These are phyloP conservation scores for Enteromius paludinosus DNA, from an alignment of 2,797 vertebrate genomes.

Conservation along the genomic window DNA sequence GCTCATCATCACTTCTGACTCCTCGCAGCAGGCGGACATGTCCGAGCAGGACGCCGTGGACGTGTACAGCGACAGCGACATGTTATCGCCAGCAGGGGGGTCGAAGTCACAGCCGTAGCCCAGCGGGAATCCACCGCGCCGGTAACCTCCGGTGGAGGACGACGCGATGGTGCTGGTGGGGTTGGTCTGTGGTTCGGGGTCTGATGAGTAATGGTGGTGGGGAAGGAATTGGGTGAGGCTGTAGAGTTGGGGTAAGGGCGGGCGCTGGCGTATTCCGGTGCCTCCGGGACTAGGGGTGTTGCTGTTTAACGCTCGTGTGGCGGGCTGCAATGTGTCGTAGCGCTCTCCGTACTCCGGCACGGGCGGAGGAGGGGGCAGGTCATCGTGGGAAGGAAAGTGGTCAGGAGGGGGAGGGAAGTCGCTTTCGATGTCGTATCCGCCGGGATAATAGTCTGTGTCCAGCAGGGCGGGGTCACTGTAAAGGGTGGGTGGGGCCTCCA, in stretches of 20 bases:
- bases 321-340: constrained; percentile 87
- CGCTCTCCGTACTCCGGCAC: constrained; percentile 86
- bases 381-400: constrained; percentile 89
- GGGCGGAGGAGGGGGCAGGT: constrained; percentile 90
- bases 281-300: constrained; percentile 78
- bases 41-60: constrained; percentile 97
- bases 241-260: constrained; percentile 85
- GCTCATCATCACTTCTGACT: constrained; percentile 96
- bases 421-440: constrained; percentile 97
- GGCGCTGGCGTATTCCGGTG: constrained; percentile 80
- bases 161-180: constrained; percentile 69
- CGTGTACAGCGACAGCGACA: constrained; percentile 92
- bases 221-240: constrained; percentile 93
- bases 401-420: constrained; percentile 96
- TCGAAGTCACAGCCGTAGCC: constrained; percentile 83
- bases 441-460: constrained; percentile 97
- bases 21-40: constrained; percentile 95
- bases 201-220: constrained; percentile 85
- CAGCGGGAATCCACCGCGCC: constrained; percentile 78
- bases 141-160: constrained; percentile 75
- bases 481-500: constrained; percentile 87
- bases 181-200: constrained; percentile 82
- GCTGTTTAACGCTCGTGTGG: constrained; percentile 73
- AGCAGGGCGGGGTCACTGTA: constrained; percentile 92
- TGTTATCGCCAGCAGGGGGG: constrained; percentile 85